Conservation (phyloP, 2,113 vertebrate genomes). For the Limanda limanda region DNA sequence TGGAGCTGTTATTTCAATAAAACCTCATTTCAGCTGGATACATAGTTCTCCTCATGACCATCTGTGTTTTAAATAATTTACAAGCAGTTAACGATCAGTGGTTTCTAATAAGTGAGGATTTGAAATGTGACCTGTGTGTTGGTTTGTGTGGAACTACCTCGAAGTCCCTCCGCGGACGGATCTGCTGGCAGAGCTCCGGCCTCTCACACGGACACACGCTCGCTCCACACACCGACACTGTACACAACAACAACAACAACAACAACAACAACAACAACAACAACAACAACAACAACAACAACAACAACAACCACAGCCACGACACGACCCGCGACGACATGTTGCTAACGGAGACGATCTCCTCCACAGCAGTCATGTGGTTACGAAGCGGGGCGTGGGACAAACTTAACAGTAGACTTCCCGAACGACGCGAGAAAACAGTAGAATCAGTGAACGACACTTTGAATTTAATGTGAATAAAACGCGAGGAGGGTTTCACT, state of each 20-base stretch:
- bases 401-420: constrained; percentile 27
- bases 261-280: constrained; percentile 9
- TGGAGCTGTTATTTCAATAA: too few species aligned
- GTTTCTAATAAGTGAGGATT: too few species aligned
- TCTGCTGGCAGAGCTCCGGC: constrained; percentile 73
- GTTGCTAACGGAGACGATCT: neutral
- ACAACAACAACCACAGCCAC: constrained; percentile 2
- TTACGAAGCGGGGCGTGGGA: constrained; percentile 41
- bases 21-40: too few species aligned
- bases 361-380: too few species aligned
- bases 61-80: too few species aligned
- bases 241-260: neutral
- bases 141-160: constrained; percentile 64
- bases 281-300: constrained; percentile 15
- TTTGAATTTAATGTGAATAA: too few species aligned
- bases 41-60: too few species aligned
- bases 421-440: neutral
- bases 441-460: neutral
- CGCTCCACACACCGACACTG: constrained; percentile 27
- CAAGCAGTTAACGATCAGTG: too few species aligned
- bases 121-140: too few species aligned
- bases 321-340: neutral
- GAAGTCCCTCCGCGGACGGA: constrained; percentile 69
- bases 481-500: too few species aligned
- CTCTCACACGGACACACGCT: constrained; percentile 76